phyloP scores from a whole-genome alignment of 2,797 vertebrate genomes.

The Arvicola amphibius region DNA sequence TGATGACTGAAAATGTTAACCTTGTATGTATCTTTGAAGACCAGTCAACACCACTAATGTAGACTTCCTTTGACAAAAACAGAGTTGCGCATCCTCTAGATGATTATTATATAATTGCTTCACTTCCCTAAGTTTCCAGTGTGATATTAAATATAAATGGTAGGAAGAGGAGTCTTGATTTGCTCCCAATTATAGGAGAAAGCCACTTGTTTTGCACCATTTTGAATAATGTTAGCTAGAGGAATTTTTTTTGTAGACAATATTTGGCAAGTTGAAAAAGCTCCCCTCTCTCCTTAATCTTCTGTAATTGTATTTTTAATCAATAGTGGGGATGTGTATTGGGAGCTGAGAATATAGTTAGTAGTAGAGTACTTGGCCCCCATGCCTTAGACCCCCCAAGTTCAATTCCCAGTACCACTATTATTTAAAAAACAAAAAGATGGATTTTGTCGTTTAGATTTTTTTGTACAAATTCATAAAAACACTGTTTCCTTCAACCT shows the following conservation, averaged over 20 bases:
- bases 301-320: background rate
- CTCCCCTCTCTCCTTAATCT: background rate
- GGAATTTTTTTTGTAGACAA: background rate
- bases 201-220: background rate
- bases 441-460: background rate
- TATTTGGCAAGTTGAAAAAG: background rate
- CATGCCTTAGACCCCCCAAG: too few relatives aligned
- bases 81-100: background rate
- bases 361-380: background rate
- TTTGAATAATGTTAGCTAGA: background rate
- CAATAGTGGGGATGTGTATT: background rate
- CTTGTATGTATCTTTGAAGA: background rate
- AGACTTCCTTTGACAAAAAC: background rate
- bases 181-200: background rate
- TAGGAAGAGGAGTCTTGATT: background rate
- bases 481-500: background rate
- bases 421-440: background rate
- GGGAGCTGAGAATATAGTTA: background rate
- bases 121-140: background rate
- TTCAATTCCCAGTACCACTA: background rate
- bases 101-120: background rate
- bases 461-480: background rate
- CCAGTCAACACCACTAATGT: background rate
- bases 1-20: background rate
- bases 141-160: background rate